A percentile compares a stretch with the other conserved stretches of the same genome.
These are phyloP conservation scores for Eclectus roratus DNA, from an alignment of 2,113 vertebrate species.

Conservation along the genomic window DNA sequence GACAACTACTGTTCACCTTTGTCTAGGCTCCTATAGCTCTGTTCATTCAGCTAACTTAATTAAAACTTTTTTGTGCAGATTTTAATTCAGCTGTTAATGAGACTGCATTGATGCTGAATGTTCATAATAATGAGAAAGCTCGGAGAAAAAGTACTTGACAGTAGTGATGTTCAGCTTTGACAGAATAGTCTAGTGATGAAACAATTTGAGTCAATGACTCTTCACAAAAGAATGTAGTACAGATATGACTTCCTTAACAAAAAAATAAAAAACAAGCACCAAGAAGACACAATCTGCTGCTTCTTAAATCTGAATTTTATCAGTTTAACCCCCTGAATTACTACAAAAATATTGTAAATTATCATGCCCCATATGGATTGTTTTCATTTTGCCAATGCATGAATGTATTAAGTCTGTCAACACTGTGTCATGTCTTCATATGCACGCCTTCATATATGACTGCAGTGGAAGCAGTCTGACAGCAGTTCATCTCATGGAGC, in stretches of 20 bases:
- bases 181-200: background rate
- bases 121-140: background rate
- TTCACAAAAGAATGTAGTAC: background rate
- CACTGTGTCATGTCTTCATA: background rate
- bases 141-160: background rate
- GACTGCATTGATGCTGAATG: background rate
- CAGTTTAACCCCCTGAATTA: background rate
- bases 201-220: background rate
- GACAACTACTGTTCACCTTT: background rate
- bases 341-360: slow-evolving; percentile 2
- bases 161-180: background rate
- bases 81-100: background rate
- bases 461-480: background rate
- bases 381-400: background rate
- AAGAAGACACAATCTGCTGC: background rate
- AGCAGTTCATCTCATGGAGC: background rate
- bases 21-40: background rate
- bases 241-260: background rate
- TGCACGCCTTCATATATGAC: fast-evolving
- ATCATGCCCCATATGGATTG: background rate
- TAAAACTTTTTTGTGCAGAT: background rate
- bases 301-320: background rate
- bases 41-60: background rate
- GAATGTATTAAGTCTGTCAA: background rate
- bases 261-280: background rate